phyloP scores from a whole-genome alignment of 2,888 invertebrate species.

The Branchellion lobata region DNA sequence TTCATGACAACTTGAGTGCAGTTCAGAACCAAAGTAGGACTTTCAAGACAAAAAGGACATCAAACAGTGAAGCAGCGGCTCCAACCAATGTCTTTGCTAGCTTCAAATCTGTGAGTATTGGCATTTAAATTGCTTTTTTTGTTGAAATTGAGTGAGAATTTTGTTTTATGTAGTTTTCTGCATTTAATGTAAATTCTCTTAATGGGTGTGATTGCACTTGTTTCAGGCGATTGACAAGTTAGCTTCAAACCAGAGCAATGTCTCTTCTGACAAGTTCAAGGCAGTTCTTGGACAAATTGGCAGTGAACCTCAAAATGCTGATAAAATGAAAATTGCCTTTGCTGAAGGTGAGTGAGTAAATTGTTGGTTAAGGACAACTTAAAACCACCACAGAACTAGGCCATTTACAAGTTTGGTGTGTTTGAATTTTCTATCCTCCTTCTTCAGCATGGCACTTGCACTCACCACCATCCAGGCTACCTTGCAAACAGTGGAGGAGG shows the following conservation, averaged over 20 bases:
- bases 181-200: too few relatives aligned
- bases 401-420: too few relatives aligned
- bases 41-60: conserved; percentile 21
- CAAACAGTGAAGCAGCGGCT: background rate
- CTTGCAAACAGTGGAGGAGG: conserved; percentile 21
- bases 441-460: too few relatives aligned
- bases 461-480: conserved; percentile 30
- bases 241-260: background rate
- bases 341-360: conserved; percentile 57
- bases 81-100: conserved; percentile 12
- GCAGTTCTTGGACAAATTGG: conserved; percentile 45
- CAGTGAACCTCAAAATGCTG: conserved; percentile 41
- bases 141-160: too few relatives aligned
- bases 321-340: conserved; percentile 53
- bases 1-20: background rate
- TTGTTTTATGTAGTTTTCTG: too few relatives aligned
- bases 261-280: conserved; percentile 45
- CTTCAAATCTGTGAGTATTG: conserved; percentile 30
- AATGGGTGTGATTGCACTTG: too few relatives aligned
- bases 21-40: conserved; percentile 20
- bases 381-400: too few relatives aligned
- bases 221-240: conserved; percentile 37
- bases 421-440: too few relatives aligned
- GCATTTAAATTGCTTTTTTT: too few relatives aligned
- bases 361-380: too few relatives aligned